Evolutionary conservation across 2,888 invertebrate genomes (phyloP).

Genomic region (Cantharis rufa): DNA sequence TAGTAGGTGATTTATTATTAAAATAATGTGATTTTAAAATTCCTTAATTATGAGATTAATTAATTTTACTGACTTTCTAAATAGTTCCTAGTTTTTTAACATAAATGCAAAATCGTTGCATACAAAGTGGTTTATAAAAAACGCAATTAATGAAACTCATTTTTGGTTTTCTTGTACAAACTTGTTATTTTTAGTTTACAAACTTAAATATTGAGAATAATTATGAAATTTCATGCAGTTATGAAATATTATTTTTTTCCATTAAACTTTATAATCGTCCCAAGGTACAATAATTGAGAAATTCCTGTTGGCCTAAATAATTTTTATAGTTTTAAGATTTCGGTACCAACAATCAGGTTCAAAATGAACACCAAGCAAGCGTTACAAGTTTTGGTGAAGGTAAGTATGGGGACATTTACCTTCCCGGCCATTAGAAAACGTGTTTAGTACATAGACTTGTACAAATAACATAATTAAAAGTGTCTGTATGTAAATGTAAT

Average conservation of each 20-base stretch:
- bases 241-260: background rate
- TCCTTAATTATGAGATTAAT: background rate
- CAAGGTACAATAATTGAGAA: background rate
- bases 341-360: background rate
- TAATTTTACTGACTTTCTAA: background rate
- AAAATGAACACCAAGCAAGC: background rate
- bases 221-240: background rate
- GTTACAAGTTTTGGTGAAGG: background rate
- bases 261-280: background rate
- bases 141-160: background rate
- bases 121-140: background rate
- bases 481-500: background rate
- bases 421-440: background rate
- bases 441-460: background rate
- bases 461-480: background rate
- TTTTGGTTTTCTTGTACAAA: background rate
- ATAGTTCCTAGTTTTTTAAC: background rate
- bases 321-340: background rate
- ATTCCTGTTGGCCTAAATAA: background rate
- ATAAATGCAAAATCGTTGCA: background rate
- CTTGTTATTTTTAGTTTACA: background rate
- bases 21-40: background rate
- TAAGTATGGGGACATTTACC: background rate
- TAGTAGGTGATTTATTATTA: background rate
- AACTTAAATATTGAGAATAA: background rate